A percentile compares a stretch with the other conserved stretches of the same genome.
phyloP scores from a whole-genome alignment of 2,888 invertebrate genomes.

The Phragmatobia fuliginosa region DNA sequence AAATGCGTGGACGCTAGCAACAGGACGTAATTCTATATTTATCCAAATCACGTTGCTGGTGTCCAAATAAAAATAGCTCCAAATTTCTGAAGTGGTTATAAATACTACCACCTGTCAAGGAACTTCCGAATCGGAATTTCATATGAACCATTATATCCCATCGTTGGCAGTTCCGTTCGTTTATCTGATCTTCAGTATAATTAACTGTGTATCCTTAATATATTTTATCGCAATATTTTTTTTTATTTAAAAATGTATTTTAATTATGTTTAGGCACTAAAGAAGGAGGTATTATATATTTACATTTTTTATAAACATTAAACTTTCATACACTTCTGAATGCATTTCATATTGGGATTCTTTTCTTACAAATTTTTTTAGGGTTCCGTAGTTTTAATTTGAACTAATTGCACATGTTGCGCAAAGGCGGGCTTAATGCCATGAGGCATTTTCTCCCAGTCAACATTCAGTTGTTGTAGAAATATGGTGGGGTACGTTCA shows the following conservation, averaged over 20 bases:
- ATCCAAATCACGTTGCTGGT: constrained; percentile 20
- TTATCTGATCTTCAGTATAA: constrained; percentile 8
- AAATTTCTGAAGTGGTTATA: constrained; percentile 27
- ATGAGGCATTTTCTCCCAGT: no score
- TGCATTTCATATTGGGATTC: no score
- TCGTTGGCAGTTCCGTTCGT: constrained; percentile 19
- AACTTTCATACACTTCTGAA: no score
- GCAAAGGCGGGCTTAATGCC: no score
- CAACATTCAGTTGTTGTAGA: no score
- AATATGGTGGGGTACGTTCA: no score
- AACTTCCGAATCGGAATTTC: constrained; percentile 42
- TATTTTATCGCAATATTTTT: background rate
- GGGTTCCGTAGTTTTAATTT: no score
- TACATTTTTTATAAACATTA: no score
- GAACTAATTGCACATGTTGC: no score
- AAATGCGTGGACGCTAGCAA: background rate
- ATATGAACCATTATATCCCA: constrained; percentile 33
- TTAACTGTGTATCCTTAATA: constrained; percentile 10
- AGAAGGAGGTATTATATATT: background rate
- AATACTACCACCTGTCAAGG: constrained; percentile 45
- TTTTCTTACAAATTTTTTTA: no score
- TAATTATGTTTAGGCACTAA: background rate
- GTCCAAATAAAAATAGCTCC: constrained; percentile 31
- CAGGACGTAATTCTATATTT: constrained; percentile 21
- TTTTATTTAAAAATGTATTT: background rate